Base-by-base conservation (phyloP, 2,113 vertebrate genomes). In the Cephalophus harveyi region DNA sequence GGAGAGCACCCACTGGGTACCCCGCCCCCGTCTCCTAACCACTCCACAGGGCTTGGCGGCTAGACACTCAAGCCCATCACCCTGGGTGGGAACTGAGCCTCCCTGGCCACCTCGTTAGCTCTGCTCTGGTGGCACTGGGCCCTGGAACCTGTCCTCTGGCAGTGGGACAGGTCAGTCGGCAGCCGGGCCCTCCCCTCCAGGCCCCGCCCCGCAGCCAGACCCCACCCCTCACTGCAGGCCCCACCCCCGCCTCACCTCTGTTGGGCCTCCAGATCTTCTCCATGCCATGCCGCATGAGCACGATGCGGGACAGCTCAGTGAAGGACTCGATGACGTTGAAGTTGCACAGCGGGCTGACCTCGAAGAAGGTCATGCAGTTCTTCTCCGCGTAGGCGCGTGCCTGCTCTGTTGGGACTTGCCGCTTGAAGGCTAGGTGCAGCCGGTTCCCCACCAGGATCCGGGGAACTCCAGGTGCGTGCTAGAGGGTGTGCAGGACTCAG, bases 221-320 rank as follows among this genome's bases (percentile, higher is more conserved):
- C 33, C 62, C 16, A 6, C 40, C 74, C 74, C 6, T 13, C 6
- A 43, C 74, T 43, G 40, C 25, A 14, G 46, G 40, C 40, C 46
- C 28, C 17, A 9, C 30, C 79, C 19, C 6, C 17, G 10, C 50
- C 21, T 98, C 85, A 99, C 99, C 99, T 99, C 99, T 98, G 98
- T 99, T 99, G 94, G 99, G 99, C 78, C 98, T 99, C 99, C 99
- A 99, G 98, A 99, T 99, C 98, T 99, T 99, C 98, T 99, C 99
- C 99, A 99, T 99, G 97, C 99, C 99, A 0, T 99, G 99, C 54
- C 99, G 99, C 99, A 99, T 99, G 54, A 99, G 99, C 94, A 99
- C 99, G 0, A 99, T 99, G 50, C 99, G 99, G 0, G 99, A 99
- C 36, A 99, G 98, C 98, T 99, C 99, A 0, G 99, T 99, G 98